Evolutionary conservation across 2,888 invertebrate species (phyloP), one percentile per base, ranked within the genome.

Genomic region (Mycalesis mineus): DNA sequence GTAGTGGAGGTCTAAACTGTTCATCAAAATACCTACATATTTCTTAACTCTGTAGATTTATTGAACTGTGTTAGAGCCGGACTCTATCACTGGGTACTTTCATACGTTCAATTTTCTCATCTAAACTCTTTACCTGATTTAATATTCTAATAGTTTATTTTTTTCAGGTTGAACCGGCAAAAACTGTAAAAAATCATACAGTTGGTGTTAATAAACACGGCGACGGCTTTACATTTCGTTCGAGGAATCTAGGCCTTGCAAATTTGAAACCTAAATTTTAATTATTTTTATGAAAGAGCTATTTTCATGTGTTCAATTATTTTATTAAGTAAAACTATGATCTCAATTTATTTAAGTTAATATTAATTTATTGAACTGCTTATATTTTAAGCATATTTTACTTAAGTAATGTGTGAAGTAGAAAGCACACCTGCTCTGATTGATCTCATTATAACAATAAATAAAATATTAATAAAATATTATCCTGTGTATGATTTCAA

Each of bases 161-260:
- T 13, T 52, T 78, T 49, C 70, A 89, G 88, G 88, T 89, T 57
- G 85, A 83, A 57, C 88, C 88, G 40, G 78, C 81, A 0, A 89
- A 88, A 61, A 52, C 69, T 0, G 63, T 69, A 0, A 73, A 78
- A 55, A 82, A 75, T 61, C 82, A 82, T 59, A 65, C 72, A 0
- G 78, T 63, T 6, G 7, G 49, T 3, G 51, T 67, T 42, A 73
- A 11, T 41, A 65, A 53, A 63, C 65, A 58, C 48, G 69, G 64
- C 63, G 81, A 86, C 22, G 78, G 81, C n/a, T 82, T 83, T 39
- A 72, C 69, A 3, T 84, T 88, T 47, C 69, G 86, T 40, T 73
- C 82, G 7, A 74, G 78, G 60, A 83, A 80, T 50, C 63, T 86
- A 17, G 85, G 81, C 2, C 68, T 86, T 0, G 64, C 78, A 15